Percentiles rank a stretch among this genome's conserved stretches.
phyloP scores from a whole-genome alignment of 1,140 invertebrate genomes.

The Megathymus violae region DNA sequence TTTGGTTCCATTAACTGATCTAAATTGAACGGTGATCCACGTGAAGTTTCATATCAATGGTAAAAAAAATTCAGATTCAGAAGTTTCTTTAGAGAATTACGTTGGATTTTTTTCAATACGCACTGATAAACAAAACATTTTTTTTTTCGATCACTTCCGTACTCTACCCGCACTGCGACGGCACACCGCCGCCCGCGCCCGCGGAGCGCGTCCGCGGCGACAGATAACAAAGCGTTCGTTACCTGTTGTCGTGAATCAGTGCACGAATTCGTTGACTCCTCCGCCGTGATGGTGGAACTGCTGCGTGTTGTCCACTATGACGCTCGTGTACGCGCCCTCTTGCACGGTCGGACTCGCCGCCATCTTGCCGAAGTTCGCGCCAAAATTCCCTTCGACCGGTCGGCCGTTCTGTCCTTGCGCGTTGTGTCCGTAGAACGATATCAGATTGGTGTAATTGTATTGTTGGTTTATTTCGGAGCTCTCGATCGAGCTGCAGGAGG shows the following conservation, averaged over 20 bases:
- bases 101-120: no score
- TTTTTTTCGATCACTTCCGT: no score
- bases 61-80: no score
- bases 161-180: no score
- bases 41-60: no score
- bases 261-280: constrained; percentile 73
- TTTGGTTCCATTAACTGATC: no score
- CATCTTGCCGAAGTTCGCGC: constrained; percentile 62
- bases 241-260: constrained; percentile 50
- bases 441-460: constrained; percentile 73
- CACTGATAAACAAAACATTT: no score
- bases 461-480: constrained; percentile 67
- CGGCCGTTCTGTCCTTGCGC: constrained; percentile 65
- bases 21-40: no score
- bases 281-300: constrained; percentile 74
- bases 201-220: no score
- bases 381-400: constrained; percentile 61
- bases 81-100: no score
- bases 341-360: constrained; percentile 59
- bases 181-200: no score
- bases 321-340: constrained; percentile 71
- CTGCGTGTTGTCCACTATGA: constrained; percentile 80
- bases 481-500: constrained; percentile 77
- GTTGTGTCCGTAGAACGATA: constrained; percentile 72
- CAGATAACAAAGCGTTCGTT: no score